Evolutionary conservation across 2,797 vertebrate species (phyloP), one percentile per base, ranked within the genome.

Genomic region (Semotilus atromaculatus): DNA sequence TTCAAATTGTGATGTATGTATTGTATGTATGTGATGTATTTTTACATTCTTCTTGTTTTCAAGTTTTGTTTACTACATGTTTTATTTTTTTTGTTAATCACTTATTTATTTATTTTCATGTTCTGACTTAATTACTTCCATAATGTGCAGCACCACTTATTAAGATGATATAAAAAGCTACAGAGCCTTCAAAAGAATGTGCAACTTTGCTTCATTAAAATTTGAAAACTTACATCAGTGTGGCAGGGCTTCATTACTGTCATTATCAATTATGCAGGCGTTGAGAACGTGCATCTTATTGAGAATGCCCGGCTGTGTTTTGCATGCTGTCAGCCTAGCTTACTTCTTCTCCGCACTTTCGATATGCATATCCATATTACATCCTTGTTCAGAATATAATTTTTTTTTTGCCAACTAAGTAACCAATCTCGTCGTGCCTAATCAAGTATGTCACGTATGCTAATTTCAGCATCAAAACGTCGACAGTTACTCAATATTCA

Each of bases 401-500:
- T 68, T 2, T 90, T 89, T 89, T 89, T 89, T 88, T 91, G 92
- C 94, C 89, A 90, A 81, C 91, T 93, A 93, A 93, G 94, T 92
- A 87, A 89, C 87, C 84, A 89, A 86, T 91, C 85, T 78, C 89
- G 88, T 93, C 92, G 90, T 86, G 89, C 87, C 89, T 91, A 92
- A 94, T 94, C 92, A 92, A 90, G 90, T 86, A 91, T 86, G 89
- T 90, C 87, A 90, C 81, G 87, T 94, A 93, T 94, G 91, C 88
- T 91, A 93, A 94, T 92, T 90, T 89, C 83, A 80, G 72, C 72
- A 88, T 80, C 82, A 68, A 88, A 58, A 71, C 68, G 79, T 84
- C 90, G 93, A 93, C 93, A 92, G 91, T 85, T 92, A 92, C 83
- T 93, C 93, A 88, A 92, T 94, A 89, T 92, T 92, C 88, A 91